phyloP scores from a whole-genome alignment of 2,113 vertebrate genomes.

The Carollia perspicillata region DNA sequence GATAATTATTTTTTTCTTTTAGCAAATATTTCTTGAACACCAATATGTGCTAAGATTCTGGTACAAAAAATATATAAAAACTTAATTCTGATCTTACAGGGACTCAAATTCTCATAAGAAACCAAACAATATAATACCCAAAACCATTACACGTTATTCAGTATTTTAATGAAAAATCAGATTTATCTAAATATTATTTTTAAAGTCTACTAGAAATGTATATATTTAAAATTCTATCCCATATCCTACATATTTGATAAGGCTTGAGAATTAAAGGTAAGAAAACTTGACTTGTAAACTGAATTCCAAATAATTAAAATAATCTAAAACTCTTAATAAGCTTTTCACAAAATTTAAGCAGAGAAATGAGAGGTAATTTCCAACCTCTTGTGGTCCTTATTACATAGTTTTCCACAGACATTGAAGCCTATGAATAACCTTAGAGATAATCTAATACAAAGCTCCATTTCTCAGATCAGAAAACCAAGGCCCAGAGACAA shows the following conservation, averaged over 20 bases:
- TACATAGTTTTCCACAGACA: background rate
- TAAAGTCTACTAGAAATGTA: background rate
- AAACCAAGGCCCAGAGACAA: background rate
- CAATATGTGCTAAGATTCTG: background rate
- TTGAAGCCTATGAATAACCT: background rate
- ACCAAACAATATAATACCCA: background rate
- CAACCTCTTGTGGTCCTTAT: background rate
- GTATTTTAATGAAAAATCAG: background rate
- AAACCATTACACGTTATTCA: background rate
- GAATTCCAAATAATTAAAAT: conserved; percentile 19
- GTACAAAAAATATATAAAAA: background rate
- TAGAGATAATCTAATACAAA: background rate
- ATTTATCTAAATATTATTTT: background rate
- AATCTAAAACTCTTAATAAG: background rate
- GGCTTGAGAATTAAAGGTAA: background rate
- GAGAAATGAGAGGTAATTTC: background rate
- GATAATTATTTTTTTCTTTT: background rate
- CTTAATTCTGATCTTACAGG: background rate
- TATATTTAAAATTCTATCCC: background rate
- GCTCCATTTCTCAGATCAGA: background rate
- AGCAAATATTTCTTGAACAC: background rate
- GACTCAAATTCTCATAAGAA: conserved; percentile 6
- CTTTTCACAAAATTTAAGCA: background rate
- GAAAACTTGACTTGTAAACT: background rate
- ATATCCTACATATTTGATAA: background rate